Conservation (phyloP, 2,888 invertebrate species). For the Trichacis sp. region DNA sequence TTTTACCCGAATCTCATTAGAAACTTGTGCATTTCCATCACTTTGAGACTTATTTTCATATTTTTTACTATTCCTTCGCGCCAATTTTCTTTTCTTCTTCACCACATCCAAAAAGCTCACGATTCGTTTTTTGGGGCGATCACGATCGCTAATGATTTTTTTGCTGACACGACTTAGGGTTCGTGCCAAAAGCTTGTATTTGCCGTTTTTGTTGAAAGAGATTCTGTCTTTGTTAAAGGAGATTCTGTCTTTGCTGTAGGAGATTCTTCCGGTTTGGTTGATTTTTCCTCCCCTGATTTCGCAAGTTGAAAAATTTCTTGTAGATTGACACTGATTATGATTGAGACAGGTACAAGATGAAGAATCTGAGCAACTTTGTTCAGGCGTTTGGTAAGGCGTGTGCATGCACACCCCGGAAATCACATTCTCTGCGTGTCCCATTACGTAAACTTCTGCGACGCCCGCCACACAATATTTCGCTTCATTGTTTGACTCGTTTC, state of each 20-base stretch:
- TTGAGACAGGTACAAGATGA: conserved; percentile 31
- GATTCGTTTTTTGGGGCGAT: background rate
- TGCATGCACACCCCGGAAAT: conserved; percentile 50
- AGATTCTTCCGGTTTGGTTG: conserved; percentile 30
- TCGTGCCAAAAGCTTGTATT: no score
- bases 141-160: background rate
- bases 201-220: no score
- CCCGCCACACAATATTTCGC: conserved; percentile 50
- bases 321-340: conserved; percentile 48
- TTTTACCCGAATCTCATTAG: background rate
- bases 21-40: background rate
- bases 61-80: conserved; percentile 11
- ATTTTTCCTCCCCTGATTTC: background rate
- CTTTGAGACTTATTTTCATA: background rate
- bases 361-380: conserved; percentile 44
- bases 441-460: conserved; percentile 44
- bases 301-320: background rate
- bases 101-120: background rate
- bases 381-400: conserved; percentile 52
- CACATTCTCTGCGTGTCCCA: conserved; percentile 41
- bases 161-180: background rate
- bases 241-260: no score
- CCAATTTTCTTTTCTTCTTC: conserved; percentile 13
- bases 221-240: no score
- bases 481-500: conserved; percentile 30